phyloP scores from a whole-genome alignment of 2,113 vertebrate species.

The Zosterops borbonicus region DNA sequence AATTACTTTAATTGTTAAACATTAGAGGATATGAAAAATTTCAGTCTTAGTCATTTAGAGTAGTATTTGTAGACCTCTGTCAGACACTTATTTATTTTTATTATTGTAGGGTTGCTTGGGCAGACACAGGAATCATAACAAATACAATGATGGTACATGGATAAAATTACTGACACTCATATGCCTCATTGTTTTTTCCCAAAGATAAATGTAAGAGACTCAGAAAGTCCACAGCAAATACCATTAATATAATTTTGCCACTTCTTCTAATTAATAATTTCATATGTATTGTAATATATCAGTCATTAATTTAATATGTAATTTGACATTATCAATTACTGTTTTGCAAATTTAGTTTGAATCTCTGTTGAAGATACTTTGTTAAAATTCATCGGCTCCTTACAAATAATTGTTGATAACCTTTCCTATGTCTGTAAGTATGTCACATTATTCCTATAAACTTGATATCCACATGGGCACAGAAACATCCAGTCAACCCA shows the following conservation, averaged over 20 bases:
- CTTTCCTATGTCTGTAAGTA: not conserved
- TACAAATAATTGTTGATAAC: not conserved
- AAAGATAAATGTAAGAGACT: not conserved
- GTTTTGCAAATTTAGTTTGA: not conserved
- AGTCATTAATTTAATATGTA: not conserved
- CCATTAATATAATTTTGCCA: not conserved
- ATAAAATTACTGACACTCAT: conserved; percentile 47
- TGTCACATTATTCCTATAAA: not conserved
- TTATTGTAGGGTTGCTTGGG: conserved; percentile 53
- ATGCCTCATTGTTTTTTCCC: conserved; percentile 7
- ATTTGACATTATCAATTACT: not conserved
- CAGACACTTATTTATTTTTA: conserved; percentile 66
- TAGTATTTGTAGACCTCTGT: conserved; percentile 22
- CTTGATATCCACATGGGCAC: not conserved
- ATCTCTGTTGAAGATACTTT: not conserved
- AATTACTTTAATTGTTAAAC: conserved; percentile 61
- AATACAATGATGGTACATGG: conserved; percentile 25
- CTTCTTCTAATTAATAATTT: not conserved
- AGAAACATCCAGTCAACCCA: not conserved
- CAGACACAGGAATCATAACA: conserved; percentile 23
- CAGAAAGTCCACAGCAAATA: not conserved
- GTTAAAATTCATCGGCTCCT: not conserved
- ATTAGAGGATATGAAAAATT: conserved; percentile 62
- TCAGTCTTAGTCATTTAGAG: conserved; percentile 50
- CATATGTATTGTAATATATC: not conserved